These are phyloP conservation scores for Diorhabda carinulata DNA, from an alignment of 1,140 invertebrate species.

Conservation along the genomic window DNA sequence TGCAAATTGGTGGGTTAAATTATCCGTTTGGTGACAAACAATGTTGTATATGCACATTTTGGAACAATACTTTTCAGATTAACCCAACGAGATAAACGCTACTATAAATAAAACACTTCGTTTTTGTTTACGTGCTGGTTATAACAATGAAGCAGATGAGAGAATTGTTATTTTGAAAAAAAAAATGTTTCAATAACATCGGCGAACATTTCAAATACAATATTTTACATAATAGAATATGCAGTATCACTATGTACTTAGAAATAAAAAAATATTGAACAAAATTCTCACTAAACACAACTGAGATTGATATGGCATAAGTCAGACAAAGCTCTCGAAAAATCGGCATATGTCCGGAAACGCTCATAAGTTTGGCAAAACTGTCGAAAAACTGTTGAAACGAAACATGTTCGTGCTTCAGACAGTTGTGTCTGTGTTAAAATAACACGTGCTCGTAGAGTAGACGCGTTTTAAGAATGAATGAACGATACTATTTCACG, in stretches of 20 bases:
- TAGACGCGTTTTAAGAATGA: too few relatives aligned
- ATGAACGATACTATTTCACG: too few relatives aligned
- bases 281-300: too few relatives aligned
- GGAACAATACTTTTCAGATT: background rate
- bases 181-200: too few relatives aligned
- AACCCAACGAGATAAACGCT: background rate
- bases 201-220: too few relatives aligned
- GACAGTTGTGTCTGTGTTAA: constrained; percentile 7
- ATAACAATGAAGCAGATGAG: too few relatives aligned
- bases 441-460: background rate
- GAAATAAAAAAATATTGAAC: too few relatives aligned
- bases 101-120: background rate
- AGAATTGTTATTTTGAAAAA: too few relatives aligned
- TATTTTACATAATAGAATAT: too few relatives aligned
- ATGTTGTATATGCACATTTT: background rate
- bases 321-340: background rate
- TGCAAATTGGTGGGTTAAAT: background rate
- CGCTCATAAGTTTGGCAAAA: constrained; percentile 10
- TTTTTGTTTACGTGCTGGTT: background rate
- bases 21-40: background rate
- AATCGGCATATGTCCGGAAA: constrained; percentile 9
- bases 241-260: too few relatives aligned
- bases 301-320: background rate
- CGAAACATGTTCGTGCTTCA: constrained; percentile 11
- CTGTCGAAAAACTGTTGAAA: constrained; percentile 12